Evolutionary conservation across 2,888 invertebrate species (phyloP).

Genomic region (Drosophila mercatorum): DNA sequence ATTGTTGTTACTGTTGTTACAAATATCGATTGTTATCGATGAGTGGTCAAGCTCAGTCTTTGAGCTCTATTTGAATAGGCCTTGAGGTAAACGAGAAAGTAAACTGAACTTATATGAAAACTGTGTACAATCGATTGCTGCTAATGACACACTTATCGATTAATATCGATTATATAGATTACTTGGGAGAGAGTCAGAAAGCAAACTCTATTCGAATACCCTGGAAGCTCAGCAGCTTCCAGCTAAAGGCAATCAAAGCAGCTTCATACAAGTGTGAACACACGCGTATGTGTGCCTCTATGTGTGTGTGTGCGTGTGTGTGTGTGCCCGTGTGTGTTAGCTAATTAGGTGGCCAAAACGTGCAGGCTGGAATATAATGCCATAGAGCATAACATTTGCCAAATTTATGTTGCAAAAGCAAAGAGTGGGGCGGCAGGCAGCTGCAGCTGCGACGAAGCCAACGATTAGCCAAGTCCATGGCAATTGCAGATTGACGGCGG

Average conservation of each 20-base stretch:
- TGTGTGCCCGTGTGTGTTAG: constrained; percentile 8
- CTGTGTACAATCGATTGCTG: neutral
- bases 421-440: neutral
- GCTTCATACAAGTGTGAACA: too few relatives aligned
- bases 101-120: too few relatives aligned
- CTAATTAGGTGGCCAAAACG: constrained; percentile 66
- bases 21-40: neutral
- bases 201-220: too few relatives aligned
- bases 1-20: neutral
- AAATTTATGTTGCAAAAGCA: neutral
- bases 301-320: constrained; percentile 1
- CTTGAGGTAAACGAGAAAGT: too few relatives aligned
- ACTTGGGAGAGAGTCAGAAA: too few relatives aligned
- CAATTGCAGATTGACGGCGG: constrained; percentile 62
- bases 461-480: constrained; percentile 69
- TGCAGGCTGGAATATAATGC: constrained; percentile 18
- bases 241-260: too few relatives aligned
- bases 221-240: too few relatives aligned
- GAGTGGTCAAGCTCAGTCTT: too few relatives aligned
- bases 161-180: neutral
- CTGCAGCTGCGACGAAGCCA: constrained; percentile 43
- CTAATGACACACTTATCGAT: neutral
- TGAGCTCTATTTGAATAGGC: too few relatives aligned
- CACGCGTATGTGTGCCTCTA: too few relatives aligned
- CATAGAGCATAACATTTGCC: neutral